These are phyloP conservation scores for Platycercus adscitus DNA, from an alignment of 2,113 vertebrate genomes.

Conservation along the genomic window DNA sequence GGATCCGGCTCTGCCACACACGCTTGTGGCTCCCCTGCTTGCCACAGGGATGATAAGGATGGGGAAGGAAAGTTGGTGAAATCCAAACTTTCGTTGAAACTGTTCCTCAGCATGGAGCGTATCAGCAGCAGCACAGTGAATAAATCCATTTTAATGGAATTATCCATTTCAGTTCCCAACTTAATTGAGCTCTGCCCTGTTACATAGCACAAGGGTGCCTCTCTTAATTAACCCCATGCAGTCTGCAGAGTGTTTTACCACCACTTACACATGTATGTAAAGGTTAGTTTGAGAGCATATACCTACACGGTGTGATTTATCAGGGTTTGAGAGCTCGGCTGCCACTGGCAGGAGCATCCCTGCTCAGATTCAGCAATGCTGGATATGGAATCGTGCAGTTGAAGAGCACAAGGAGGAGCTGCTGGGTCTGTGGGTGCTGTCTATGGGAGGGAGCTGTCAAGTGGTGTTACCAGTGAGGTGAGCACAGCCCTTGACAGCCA, in stretches of 20 bases:
- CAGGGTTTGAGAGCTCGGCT: not conserved
- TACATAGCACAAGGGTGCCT: not conserved
- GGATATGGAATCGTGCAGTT: rapidly evolving
- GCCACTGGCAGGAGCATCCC: not conserved
- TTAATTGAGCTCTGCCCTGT: constrained; percentile 42
- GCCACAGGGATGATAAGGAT: rapidly evolving
- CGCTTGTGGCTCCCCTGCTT: rapidly evolving
- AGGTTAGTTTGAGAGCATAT: not conserved
- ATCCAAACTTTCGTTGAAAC: not conserved
- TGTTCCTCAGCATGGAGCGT: not conserved
- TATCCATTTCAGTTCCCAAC: constrained; percentile 56
- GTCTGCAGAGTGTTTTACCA: not conserved
- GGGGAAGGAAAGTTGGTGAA: not conserved
- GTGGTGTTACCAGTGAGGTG: rapidly evolving
- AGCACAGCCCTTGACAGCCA: not conserved
- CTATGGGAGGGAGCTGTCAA: not conserved
- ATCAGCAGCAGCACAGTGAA: not conserved
- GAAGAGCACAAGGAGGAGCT: not conserved
- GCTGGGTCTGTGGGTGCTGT: not conserved
- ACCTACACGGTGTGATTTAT: rapidly evolving
- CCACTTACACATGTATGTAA: not conserved
- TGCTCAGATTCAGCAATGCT: rapidly evolving
- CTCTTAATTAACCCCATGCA: constrained; percentile 13
- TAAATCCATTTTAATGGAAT: constrained; percentile 56
- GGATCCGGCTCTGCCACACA: rapidly evolving